These are phyloP conservation scores for Alauda arvensis DNA, from an alignment of 2,797 vertebrate species.

Conservation along the genomic window DNA sequence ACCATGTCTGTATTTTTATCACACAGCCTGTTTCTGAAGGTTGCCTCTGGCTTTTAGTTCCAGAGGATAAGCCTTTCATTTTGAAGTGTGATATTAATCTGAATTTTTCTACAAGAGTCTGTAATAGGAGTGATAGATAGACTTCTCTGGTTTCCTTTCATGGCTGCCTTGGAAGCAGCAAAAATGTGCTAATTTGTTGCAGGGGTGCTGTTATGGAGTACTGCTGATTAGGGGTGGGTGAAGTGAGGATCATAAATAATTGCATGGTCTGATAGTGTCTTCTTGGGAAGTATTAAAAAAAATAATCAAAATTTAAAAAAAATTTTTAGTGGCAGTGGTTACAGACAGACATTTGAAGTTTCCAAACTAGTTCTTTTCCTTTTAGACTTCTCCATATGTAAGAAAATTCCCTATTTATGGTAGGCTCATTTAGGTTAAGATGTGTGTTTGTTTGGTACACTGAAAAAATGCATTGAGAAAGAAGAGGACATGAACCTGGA, in stretches of 20 bases:
- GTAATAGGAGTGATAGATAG: background rate
- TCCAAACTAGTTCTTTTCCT: background rate
- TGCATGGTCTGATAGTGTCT: background rate
- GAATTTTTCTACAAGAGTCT: background rate
- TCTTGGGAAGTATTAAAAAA: background rate
- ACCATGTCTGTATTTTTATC: background rate
- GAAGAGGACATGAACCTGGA: background rate
- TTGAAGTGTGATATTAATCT: background rate
- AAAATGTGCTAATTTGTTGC: background rate
- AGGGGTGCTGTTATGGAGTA: background rate
- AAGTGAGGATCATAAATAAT: background rate
- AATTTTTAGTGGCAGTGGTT: background rate
- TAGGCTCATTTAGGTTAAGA: background rate
- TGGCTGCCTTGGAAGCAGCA: background rate
- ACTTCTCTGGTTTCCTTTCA: background rate
- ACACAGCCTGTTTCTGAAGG: background rate
- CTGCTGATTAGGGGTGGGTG: background rate
- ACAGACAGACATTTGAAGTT: background rate
- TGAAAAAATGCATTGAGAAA: background rate
- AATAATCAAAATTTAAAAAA: rapidly evolving
- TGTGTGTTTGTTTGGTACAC: background rate
- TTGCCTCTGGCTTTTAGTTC: background rate
- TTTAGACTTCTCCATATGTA: background rate
- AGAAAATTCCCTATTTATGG: background rate
- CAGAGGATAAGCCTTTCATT: background rate